A percentile compares a stretch with the other conserved stretches of the same genome.
Evolutionary conservation across 2,113 vertebrate species (phyloP).

Genomic region (Festucalex cinctus): DNA sequence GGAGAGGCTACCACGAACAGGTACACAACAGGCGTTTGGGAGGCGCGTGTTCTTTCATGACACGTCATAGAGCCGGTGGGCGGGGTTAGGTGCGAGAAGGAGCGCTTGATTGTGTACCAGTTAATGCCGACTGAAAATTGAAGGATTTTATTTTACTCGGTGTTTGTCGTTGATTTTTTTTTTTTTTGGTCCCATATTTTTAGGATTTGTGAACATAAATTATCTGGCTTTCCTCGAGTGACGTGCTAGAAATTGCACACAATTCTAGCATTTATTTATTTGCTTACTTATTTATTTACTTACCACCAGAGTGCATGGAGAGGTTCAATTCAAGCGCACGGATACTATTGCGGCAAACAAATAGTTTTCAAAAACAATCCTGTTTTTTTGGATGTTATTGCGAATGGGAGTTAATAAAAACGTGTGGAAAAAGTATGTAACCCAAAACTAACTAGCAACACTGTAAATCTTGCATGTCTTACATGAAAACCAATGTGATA

Average conservation of each 20-base stretch:
- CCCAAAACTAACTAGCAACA: neutral
- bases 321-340: neutral
- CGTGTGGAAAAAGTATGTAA: neutral
- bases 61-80: slow-evolving; percentile 20
- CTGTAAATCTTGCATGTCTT: neutral
- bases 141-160: neutral
- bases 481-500: neutral
- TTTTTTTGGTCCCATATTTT: neutral
- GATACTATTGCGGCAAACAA: neutral
- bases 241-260: neutral
- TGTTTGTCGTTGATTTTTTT: neutral
- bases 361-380: neutral
- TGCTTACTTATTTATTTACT: too few relatives aligned
- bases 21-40: neutral
- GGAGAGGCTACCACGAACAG: neutral
- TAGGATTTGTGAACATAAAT: neutral
- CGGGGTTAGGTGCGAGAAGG: slow-evolving; percentile 10
- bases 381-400: neutral
- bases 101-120: slow-evolving; percentile 19
- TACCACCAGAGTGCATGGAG: neutral
- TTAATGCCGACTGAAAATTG: neutral
- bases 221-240: neutral
- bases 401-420: neutral
- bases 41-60: neutral
- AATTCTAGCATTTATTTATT: neutral